phyloP scores from a whole-genome alignment of 2,888 invertebrate genomes.

The Spatulosminthurus flaviceps region DNA sequence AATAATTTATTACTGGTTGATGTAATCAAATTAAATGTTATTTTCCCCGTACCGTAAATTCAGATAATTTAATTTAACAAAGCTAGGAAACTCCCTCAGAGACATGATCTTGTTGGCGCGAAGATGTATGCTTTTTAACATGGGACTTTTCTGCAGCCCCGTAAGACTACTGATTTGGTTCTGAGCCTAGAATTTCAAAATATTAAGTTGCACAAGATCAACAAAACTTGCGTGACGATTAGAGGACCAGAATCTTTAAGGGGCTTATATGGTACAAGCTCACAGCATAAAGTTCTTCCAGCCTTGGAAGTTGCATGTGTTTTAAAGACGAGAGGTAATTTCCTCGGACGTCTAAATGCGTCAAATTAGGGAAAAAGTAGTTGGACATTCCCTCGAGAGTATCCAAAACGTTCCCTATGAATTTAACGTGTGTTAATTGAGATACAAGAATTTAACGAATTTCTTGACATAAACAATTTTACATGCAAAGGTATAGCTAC shows the following conservation, averaged over 20 bases:
- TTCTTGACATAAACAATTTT: too few relatives aligned
- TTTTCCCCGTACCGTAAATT: not conserved
- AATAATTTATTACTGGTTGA: too few relatives aligned
- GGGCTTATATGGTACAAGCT: not conserved
- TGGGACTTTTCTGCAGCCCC: slow-evolving; percentile 15
- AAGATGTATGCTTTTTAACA: not conserved
- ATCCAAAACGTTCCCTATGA: not conserved
- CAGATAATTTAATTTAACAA: slow-evolving; percentile 18
- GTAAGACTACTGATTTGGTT: not conserved
- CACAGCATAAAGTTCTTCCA: slow-evolving; percentile 19
- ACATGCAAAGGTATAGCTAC: not conserved
- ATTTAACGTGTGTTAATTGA: too few relatives aligned
- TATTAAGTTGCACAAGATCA: not conserved
- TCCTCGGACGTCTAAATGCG: not conserved
- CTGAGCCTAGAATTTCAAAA: not conserved
- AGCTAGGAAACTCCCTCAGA: slow-evolving; percentile 22
- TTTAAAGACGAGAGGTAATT: not conserved
- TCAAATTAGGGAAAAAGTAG: slow-evolving; percentile 25
- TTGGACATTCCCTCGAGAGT: not conserved
- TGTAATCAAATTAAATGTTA: too few relatives aligned
- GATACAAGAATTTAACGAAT: too few relatives aligned
- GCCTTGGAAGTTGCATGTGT: not conserved
- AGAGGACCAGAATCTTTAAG: not conserved
- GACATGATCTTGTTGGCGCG: not conserved
- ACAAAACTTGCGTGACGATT: too few relatives aligned